Conservation (phyloP, 1,140 invertebrate species). For the Lepidurus apus region DNA sequence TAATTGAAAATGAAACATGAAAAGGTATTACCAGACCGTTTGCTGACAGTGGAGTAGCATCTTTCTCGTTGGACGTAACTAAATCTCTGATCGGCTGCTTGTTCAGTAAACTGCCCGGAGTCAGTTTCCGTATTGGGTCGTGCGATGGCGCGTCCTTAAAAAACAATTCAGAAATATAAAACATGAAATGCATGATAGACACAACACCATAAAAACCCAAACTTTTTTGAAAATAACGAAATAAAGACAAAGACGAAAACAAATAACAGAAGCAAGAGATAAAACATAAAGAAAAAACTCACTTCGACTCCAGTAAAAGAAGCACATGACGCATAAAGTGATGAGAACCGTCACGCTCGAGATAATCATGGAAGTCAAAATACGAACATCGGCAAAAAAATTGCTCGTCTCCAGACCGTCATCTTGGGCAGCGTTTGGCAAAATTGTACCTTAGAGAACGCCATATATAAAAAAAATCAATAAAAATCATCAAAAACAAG, state of each 20-base stretch:
- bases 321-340: conserved; percentile 3
- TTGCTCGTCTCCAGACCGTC: not conserved
- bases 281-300: not conserved
- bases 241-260: not conserved
- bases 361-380: conserved; percentile 22
- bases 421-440: not conserved
- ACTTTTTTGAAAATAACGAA: not conserved
- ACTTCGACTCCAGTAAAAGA: conserved; percentile 17
- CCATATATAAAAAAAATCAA: not conserved
- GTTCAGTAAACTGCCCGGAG: not conserved
- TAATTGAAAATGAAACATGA: not conserved
- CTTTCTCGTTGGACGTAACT: not conserved
- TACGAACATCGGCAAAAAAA: not conserved
- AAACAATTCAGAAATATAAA: not conserved
- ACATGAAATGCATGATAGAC: not conserved
- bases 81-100: not conserved
- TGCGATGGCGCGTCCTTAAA: not conserved
- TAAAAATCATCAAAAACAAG: not conserved
- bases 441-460: not conserved
- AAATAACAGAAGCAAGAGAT: not conserved
- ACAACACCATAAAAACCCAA: not conserved
- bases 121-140: not conserved
- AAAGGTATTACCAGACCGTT: not conserved
- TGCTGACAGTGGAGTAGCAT: not conserved
- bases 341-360: conserved; percentile 10